Evolutionary conservation across 2,888 invertebrate genomes (phyloP).

Genomic region (Stenichneumon culpator): DNA sequence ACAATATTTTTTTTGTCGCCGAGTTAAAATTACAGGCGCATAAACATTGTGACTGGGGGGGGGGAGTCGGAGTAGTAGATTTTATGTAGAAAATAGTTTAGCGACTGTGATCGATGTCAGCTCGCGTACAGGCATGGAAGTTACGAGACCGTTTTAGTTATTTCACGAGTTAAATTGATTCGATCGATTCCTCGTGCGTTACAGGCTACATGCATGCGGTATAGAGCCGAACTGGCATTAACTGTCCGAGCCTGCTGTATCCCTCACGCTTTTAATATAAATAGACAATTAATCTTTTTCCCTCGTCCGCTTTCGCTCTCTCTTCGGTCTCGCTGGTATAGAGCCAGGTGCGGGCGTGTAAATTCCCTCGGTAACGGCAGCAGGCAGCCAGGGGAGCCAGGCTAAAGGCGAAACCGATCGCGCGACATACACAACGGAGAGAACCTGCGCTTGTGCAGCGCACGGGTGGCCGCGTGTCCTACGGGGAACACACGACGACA

Average conservation of each 20-base stretch:
- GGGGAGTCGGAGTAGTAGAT: not conserved
- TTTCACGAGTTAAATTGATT: conserved; percentile 61
- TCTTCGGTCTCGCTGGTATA: conserved; percentile 9
- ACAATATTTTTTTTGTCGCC: not conserved
- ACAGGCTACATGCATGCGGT: not conserved
- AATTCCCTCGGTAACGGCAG: conserved; percentile 26
- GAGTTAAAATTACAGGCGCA: not conserved
- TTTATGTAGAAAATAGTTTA: conserved; percentile 35
- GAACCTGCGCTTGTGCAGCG: conserved; percentile 57
- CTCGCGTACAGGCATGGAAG: conserved; percentile 33
- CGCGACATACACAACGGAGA: conserved; percentile 42
- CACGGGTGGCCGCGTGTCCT: conserved; percentile 69
- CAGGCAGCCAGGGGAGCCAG: conserved; percentile 42
- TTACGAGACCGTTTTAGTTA: conserved; percentile 40
- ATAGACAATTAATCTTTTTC: conserved; percentile 33
- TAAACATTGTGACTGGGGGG: no score
- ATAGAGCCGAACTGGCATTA: not conserved
- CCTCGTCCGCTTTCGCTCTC: not conserved
- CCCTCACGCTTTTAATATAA: conserved; percentile 19
- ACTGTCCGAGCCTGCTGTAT: not conserved
- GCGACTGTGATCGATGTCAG: conserved; percentile 59
- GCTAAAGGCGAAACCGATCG: conserved; percentile 58
- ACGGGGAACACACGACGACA: conserved; percentile 46
- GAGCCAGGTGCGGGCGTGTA: conserved; percentile 51
- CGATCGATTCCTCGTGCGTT: conserved; percentile 40